These are phyloP conservation scores for Cantharis flavilabris DNA, from an alignment of 2,888 invertebrate species.

Conservation along the genomic window DNA sequence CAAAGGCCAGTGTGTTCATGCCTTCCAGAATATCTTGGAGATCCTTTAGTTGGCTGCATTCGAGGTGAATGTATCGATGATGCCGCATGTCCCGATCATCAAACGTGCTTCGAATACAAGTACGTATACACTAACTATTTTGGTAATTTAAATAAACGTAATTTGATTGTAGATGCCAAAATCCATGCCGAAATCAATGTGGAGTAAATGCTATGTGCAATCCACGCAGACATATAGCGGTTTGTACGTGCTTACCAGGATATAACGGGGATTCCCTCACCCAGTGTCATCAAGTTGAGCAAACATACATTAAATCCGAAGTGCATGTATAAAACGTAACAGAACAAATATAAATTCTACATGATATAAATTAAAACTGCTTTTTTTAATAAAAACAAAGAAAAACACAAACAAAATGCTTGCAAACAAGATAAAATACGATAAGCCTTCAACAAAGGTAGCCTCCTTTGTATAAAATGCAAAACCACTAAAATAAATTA, in stretches of 20 bases:
- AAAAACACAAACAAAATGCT: no score
- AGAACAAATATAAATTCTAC: no score
- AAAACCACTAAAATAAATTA: background rate
- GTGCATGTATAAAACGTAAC: no score
- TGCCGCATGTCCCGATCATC: constrained; percentile 73
- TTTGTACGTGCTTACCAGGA: constrained; percentile 79
- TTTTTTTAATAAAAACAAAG: no score
- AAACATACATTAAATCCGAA: background rate
- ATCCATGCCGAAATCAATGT: constrained; percentile 80
- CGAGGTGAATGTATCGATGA: constrained; percentile 81
- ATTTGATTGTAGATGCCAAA: constrained; percentile 53
- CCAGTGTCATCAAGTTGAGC: constrained; percentile 53
- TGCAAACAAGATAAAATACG: no score
- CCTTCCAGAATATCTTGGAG: constrained; percentile 75
- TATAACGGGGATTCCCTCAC: constrained; percentile 64
- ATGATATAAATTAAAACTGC: no score
- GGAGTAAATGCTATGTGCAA: constrained; percentile 77
- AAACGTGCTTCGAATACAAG: constrained; percentile 77
- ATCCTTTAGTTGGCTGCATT: constrained; percentile 72
- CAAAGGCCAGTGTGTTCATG: constrained; percentile 88
- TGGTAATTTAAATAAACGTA: background rate
- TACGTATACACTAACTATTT: constrained; percentile 56
- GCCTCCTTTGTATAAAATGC: background rate
- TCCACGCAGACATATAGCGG: constrained; percentile 76
- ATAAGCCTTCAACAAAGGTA: background rate